Evolutionary conservation across 2,888 invertebrate species (phyloP).

Genomic region (Macaria liturata): DNA sequence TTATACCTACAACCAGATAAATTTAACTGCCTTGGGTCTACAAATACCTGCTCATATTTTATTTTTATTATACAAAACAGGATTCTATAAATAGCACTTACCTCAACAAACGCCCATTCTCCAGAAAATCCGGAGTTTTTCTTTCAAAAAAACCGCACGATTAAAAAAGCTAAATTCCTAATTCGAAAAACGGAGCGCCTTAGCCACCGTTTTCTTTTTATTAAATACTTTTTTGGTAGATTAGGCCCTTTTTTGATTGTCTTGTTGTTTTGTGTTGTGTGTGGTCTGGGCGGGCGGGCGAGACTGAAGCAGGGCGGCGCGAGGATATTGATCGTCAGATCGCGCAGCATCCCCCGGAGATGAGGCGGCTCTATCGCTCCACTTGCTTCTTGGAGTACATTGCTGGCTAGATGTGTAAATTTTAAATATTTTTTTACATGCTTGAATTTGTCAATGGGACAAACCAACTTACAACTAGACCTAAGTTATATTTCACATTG

Average conservation of each 20-base stretch:
- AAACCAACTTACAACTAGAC: no score
- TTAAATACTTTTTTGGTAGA: slow-evolving; percentile 1
- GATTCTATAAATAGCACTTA: slow-evolving; percentile 40
- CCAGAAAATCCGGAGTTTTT: slow-evolving; percentile 50
- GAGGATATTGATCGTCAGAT: slow-evolving; percentile 61
- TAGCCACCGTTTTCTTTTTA: background rate
- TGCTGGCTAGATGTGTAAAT: slow-evolving; percentile 30
- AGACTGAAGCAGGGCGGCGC: slow-evolving; percentile 51
- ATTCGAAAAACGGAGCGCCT: slow-evolving; percentile 26
- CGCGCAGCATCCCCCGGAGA: slow-evolving; percentile 66
- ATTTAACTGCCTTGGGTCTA: no score
- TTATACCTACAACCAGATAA: no score
- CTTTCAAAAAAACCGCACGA: slow-evolving; percentile 22
- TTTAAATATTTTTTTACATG: no score
- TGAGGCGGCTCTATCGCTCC: slow-evolving; percentile 19
- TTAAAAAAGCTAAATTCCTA: slow-evolving; percentile 27
- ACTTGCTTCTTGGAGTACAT: slow-evolving; percentile 38
- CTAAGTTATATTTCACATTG: no score
- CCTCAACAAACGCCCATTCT: slow-evolving; percentile 64
- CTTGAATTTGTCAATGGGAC: no score
- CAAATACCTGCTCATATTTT: no score
- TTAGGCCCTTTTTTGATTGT: background rate
- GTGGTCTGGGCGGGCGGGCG: slow-evolving; percentile 42
- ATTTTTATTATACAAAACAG: no score
- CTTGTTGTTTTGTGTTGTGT: background rate